Evolutionary conservation across 2,888 invertebrate species (phyloP).

Genomic region (Drosophila putrida): DNA sequence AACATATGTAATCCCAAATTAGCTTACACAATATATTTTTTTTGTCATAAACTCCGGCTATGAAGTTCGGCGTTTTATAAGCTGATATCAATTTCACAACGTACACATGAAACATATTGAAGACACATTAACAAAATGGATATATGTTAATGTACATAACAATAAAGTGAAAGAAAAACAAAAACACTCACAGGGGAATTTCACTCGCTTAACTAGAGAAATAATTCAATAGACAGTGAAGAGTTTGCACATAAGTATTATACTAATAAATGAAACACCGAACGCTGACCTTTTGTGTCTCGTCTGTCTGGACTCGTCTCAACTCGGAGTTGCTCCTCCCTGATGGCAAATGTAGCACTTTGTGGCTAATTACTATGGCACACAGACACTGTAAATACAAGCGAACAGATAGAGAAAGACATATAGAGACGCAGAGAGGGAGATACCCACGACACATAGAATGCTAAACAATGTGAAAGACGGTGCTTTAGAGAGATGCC

Average conservation of each 20-base stretch:
- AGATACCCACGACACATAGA: conserved; percentile 7
- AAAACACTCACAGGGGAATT: not conserved
- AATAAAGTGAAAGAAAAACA: not conserved
- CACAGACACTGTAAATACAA: conserved; percentile 17
- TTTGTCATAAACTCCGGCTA: not conserved
- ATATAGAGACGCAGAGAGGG: not conserved
- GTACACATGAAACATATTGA: not conserved
- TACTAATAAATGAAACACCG: conserved; percentile 40
- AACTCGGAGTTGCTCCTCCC: conserved; percentile 6
- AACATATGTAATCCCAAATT: no score
- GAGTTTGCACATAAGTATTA: conserved; percentile 38
- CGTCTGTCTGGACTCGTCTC: conserved; percentile 8
- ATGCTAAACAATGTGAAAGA: not conserved
- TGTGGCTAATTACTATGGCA: conserved; percentile 60
- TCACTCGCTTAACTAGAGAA: not conserved
- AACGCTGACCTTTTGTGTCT: conserved; percentile 62
- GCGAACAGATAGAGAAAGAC: not conserved
- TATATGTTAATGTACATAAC: not conserved
- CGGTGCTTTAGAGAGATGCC: conserved; percentile 40
- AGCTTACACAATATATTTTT: not conserved
- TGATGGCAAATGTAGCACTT: conserved; percentile 40
- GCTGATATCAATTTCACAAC: not conserved
- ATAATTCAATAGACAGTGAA: conserved; percentile 15
- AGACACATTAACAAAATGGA: conserved; percentile 5
- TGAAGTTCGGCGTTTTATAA: not conserved